Conservation (phyloP, 1,140 invertebrate species). For the Drosophila orena region DNA sequence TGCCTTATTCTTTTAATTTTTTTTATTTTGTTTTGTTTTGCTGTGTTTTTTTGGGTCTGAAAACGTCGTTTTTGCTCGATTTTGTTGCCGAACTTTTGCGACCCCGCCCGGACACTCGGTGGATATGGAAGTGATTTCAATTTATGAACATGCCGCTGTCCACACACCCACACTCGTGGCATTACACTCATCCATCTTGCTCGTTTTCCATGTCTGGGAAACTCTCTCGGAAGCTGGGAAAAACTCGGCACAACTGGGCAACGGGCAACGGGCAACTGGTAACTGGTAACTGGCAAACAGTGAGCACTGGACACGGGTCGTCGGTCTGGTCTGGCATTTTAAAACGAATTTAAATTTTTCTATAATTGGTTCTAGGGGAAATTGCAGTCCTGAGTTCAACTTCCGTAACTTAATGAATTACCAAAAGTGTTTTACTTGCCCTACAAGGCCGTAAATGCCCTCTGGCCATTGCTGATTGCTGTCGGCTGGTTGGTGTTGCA, state of each 20-base stretch:
- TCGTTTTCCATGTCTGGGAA: constrained; percentile 39
- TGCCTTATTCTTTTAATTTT: constrained; percentile 2
- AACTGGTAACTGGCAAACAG: neutral
- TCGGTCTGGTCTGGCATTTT: constrained; percentile 63
- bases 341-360: constrained; percentile 85
- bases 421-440: constrained; percentile 82
- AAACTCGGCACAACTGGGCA: constrained; percentile 16
- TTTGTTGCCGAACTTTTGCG: constrained; percentile 75
- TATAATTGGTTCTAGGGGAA: constrained; percentile 85
- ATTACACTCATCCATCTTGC: constrained; percentile 71
- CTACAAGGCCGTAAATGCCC: constrained; percentile 65
- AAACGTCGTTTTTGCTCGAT: constrained; percentile 56
- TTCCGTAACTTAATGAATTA: constrained; percentile 85
- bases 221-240: constrained; percentile 31
- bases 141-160: constrained; percentile 84
- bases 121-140: constrained; percentile 84
- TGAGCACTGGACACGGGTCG: constrained; percentile 45
- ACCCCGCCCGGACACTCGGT: constrained; percentile 37
- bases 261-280: neutral
- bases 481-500: constrained; percentile 14
- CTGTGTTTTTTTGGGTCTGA: constrained; percentile 29
- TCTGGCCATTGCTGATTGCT: constrained; percentile 50
- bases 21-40: neutral
- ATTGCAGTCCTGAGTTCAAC: constrained; percentile 85
- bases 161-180: constrained; percentile 63